phyloP scores from a whole-genome alignment of 2,113 vertebrate species.

The Caranx melampygus region DNA sequence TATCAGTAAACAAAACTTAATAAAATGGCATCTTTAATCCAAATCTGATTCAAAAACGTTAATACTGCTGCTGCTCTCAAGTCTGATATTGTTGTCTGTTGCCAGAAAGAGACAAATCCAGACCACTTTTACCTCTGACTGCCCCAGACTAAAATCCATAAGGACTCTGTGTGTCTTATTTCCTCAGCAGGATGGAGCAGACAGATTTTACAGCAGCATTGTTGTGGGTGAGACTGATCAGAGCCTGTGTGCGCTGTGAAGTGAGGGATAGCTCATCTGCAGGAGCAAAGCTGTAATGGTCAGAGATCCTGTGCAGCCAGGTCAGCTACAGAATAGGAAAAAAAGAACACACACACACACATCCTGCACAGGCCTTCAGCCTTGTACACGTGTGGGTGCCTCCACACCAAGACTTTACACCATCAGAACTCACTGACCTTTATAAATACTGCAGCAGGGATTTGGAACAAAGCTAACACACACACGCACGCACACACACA shows the following conservation, averaged over 20 bases:
- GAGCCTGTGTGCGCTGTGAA: background rate
- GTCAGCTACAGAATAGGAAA: constrained; percentile 12
- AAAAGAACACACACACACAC: background rate
- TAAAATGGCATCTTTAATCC: background rate
- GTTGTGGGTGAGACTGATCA: background rate
- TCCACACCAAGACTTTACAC: constrained; percentile 32
- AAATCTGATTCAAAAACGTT: background rate
- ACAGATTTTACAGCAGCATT: background rate
- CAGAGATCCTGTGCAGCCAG: constrained; percentile 14
- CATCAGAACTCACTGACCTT: constrained; percentile 70
- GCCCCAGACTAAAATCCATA: constrained; percentile 8
- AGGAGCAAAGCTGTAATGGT: background rate
- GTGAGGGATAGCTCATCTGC: background rate
- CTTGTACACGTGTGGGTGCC: constrained; percentile 27
- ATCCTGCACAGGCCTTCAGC: background rate
- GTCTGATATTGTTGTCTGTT: background rate
- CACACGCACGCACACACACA: constrained; percentile 13
- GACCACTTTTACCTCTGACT: background rate
- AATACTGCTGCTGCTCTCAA: background rate
- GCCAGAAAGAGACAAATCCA: background rate
- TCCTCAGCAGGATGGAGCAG: background rate
- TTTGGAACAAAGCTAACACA: constrained; percentile 54
- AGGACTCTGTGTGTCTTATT: background rate
- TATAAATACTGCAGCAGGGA: constrained; percentile 69
- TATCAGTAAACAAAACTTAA: too few species aligned